Evolutionary conservation across 37 sponge, comb jelly and placozoan species (phyloP).

Genomic region (Petrosia ficiformis): DNA sequence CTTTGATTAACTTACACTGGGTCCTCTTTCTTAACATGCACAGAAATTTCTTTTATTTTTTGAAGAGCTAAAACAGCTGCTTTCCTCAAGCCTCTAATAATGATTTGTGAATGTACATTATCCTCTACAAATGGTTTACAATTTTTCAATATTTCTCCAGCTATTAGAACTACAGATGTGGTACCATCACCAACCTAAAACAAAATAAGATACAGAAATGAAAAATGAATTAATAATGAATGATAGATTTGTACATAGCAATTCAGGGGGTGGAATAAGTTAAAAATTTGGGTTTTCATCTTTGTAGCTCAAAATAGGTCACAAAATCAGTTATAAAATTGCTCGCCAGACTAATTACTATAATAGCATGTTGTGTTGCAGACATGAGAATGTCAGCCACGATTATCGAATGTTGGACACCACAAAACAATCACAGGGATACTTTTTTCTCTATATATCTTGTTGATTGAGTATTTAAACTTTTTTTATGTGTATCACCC

Average conservation of each 20-base stretch:
- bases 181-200: conserved; percentile 98
- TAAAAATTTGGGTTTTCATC: not conserved
- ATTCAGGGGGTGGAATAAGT: not conserved
- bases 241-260: not conserved
- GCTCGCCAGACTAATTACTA: too few relatives aligned
- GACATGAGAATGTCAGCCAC: too few relatives aligned
- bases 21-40: conserved; percentile 87
- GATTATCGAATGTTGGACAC: too few relatives aligned
- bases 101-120: conserved; percentile 95
- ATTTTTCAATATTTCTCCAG: conserved; percentile 94
- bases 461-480: too few relatives aligned
- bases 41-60: conserved; percentile 81
- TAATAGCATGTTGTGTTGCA: too few relatives aligned
- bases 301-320: not conserved
- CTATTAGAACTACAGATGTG: conserved; percentile 90
- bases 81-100: conserved; percentile 84
- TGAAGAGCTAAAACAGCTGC: conserved; percentile 73
- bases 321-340: too few relatives aligned
- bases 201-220: not conserved
- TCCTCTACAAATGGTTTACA: conserved; percentile 97
- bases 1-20: conserved; percentile 55
- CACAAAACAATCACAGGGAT: too few relatives aligned
- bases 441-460: too few relatives aligned
- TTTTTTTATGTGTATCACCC: too few relatives aligned
- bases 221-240: not conserved